Evolutionary conservation across 1,140 invertebrate species (phyloP), one percentile per base, ranked within the genome.

Genomic region (Ips typographus): DNA sequence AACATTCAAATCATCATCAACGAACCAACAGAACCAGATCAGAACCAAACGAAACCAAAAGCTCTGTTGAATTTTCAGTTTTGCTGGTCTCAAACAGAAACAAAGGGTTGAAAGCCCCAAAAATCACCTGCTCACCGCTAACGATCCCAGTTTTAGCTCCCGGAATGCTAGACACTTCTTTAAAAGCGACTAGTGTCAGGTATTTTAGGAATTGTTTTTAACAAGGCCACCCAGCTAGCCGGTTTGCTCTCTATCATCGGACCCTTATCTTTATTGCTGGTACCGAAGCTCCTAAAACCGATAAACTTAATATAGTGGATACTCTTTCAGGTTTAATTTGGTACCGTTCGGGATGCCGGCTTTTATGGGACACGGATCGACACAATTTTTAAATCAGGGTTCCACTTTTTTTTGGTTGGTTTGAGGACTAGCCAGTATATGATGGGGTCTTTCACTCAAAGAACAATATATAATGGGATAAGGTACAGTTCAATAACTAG

Each of bases 261-360:
- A 42, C 40, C 49, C 62, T 71, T 71, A 71, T 71, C 69, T 71
- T 71, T 71, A 71, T 71, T 71, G 63, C 69, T 71, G 63, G 69
- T 71, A 71, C 69, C 69, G 60, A 51, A 66, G 63, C 69, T 71
- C 63, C 63, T 71, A 71, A 71, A 71, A 71, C 69, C 49, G 62
- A 71, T 71, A 71, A 71, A 65, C 61, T 71, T 71, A 71, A 71
- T 71, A 71, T 71, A 71, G 59, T 65, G 55, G 68, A 59, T 70
- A 70, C 63, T 65, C 68, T 58, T 60, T 65, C 22, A 38, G 43
- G 63, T 64, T 70, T 70, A 70, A 70, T 70, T 70, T 65, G 68
- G 62, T 70, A 52, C 68, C 62, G 43, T 53, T 64, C 52, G 60
- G 67, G 60, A 69, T 67, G 55, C 65, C 65, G 42, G 57, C 66